Evolutionary conservation across 2,888 invertebrate species (phyloP).

Genomic region (Endotricha flammealis): DNA sequence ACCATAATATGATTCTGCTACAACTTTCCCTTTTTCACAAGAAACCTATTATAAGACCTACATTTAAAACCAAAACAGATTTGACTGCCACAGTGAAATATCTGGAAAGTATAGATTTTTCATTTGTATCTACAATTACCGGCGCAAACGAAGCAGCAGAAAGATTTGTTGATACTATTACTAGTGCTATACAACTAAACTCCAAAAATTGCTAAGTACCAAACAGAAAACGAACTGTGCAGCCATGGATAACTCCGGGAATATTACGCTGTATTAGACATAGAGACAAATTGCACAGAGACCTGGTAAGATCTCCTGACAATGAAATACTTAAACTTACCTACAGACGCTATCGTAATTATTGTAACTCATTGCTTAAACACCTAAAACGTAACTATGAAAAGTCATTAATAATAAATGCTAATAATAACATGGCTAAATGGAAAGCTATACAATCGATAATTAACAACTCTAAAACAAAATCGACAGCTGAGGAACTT

Average conservation of each 20-base stretch:
- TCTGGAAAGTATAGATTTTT: conserved; percentile 1
- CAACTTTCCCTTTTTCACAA: background rate
- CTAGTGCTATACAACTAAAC: background rate
- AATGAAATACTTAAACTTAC: too few species aligned
- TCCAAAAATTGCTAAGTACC: background rate
- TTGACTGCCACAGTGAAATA: background rate
- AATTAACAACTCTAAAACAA: too few species aligned
- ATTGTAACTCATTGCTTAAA: too few species aligned
- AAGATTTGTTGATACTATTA: conserved; percentile 2
- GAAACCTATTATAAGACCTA: background rate
- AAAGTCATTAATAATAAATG: too few species aligned
- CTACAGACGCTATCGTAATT: too few species aligned
- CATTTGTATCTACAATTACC: background rate
- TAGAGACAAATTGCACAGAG: conserved; percentile 2
- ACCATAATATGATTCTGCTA: conserved; percentile 3
- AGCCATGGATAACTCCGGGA: conserved; percentile 4
- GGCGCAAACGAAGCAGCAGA: conserved; percentile 1
- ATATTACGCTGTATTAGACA: conserved; percentile 4
- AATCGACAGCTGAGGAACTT: too few species aligned
- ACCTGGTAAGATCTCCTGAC: too few species aligned
- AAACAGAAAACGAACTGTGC: conserved; percentile 3
- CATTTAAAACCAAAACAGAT: background rate
- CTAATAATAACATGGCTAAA: too few species aligned
- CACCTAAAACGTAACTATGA: too few species aligned
- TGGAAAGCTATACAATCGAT: too few species aligned